These are phyloP conservation scores for Leptopilina drosophilae DNA, from an alignment of 2,888 invertebrate genomes.

Conservation along the genomic window DNA sequence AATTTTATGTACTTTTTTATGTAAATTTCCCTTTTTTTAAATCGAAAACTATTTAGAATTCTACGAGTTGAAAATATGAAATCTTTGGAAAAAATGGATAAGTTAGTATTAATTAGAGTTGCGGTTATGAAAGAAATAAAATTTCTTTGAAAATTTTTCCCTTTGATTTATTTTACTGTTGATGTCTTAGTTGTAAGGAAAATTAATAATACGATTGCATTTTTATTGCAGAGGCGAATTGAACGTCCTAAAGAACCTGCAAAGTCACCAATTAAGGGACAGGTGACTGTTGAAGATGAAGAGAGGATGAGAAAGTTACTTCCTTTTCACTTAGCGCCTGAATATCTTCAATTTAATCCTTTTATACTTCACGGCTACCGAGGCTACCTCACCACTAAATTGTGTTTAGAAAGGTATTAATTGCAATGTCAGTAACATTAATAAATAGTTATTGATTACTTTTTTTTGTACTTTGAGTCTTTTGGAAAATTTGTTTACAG, in stretches of 20 bases:
- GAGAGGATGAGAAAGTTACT: slow-evolving; percentile 73
- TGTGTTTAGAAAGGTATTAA: slow-evolving; percentile 91
- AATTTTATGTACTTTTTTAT: too few species aligned
- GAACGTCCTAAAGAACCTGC: slow-evolving; percentile 60
- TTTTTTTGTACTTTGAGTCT: not conserved
- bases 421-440: not conserved
- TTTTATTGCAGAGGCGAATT: slow-evolving; percentile 54
- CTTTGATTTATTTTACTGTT: not conserved
- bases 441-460: not conserved
- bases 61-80: too few species aligned
- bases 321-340: slow-evolving; percentile 83
- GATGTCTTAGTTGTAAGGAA: too few species aligned
- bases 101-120: too few species aligned
- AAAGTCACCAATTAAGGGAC: slow-evolving; percentile 65
- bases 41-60: too few species aligned
- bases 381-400: slow-evolving; percentile 87
- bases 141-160: not conserved
- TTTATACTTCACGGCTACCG: slow-evolving; percentile 92
- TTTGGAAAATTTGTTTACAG: too few species aligned
- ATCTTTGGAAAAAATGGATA: too few species aligned
- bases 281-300: slow-evolving; percentile 68
- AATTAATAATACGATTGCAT: not conserved
- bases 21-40: too few species aligned
- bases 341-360: slow-evolving; percentile 91
- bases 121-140: too few species aligned